Conservation (phyloP, 2,113 vertebrate genomes). For the Platichthys stellatus region DNA sequence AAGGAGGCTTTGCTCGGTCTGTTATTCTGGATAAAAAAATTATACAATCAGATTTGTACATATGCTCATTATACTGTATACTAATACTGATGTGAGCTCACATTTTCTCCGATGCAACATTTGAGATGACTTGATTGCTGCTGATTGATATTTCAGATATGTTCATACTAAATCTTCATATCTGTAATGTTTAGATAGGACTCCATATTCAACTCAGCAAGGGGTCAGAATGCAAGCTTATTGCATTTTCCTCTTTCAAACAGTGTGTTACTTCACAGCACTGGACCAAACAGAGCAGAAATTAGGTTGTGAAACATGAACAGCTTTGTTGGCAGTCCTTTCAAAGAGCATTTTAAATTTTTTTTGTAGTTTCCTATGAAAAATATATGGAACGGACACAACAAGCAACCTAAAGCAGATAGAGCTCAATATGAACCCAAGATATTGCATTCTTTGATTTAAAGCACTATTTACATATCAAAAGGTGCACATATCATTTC, state of each 20-base stretch:
- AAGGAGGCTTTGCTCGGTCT: background rate
- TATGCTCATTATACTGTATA: constrained; percentile 4
- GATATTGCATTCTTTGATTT: background rate
- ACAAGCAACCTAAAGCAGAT: background rate
- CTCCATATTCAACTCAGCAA: constrained; percentile 4
- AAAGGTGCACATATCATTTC: background rate
- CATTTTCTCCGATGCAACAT: too few relatives aligned
- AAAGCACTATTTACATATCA: background rate
- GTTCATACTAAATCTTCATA: constrained; percentile 11
- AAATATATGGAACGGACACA: background rate
- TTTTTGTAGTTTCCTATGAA: background rate
- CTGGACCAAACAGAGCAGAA: background rate
- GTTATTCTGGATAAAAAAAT: background rate
- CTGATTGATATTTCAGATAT: constrained; percentile 9
- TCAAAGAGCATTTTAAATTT: background rate
- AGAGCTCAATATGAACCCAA: background rate
- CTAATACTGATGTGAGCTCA: background rate
- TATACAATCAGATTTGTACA: background rate
- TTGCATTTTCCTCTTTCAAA: constrained; percentile 10
- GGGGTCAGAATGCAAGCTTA: background rate
- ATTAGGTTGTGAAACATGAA: background rate
- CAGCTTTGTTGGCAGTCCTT: background rate
- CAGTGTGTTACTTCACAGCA: too few relatives aligned
- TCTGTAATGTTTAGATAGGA: background rate
- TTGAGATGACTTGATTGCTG: background rate